Evolutionary conservation across 2,888 invertebrate species (phyloP).

Genomic region (Agrochola lota): DNA sequence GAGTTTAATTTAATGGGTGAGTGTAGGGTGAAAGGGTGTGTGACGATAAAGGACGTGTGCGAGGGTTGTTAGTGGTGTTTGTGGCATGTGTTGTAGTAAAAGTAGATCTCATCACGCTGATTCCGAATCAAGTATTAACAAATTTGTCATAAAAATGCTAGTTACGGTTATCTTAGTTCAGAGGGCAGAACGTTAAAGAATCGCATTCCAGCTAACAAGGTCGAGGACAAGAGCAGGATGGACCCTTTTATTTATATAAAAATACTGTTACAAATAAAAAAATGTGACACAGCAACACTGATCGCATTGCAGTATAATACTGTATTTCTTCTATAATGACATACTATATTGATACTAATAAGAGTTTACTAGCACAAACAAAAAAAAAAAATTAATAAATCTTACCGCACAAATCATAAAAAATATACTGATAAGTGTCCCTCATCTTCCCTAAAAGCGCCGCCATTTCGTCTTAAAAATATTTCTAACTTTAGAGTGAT

Average conservation of each 20-base stretch:
- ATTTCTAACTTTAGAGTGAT: not conserved
- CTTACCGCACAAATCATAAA: slow-evolving; percentile 68
- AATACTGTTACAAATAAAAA: not conserved
- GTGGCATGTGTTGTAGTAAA: too few relatives aligned
- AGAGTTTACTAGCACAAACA: not conserved
- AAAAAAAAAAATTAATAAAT: not conserved
- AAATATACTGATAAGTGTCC: slow-evolving; percentile 57
- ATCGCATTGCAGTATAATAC: not conserved
- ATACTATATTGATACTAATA: not conserved
- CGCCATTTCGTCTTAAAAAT: slow-evolving; percentile 39
- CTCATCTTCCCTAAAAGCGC: slow-evolving; percentile 27
- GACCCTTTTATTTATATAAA: not conserved
- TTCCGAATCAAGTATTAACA: too few relatives aligned
- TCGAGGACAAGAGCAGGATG: not conserved
- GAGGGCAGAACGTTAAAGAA: too few relatives aligned
- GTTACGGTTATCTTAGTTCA: too few relatives aligned
- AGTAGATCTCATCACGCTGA: too few relatives aligned
- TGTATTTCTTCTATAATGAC: not conserved
- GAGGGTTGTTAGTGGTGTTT: too few relatives aligned
- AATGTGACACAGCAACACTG: not conserved
- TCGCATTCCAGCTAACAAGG: not conserved
- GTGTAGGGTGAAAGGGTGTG: too few relatives aligned
- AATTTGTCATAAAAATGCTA: too few relatives aligned
- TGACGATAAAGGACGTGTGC: too few relatives aligned
- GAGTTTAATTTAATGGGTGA: too few relatives aligned